These are phyloP conservation scores for Nephrotoma guestfalica DNA, from an alignment of 2,888 invertebrate species.

Conservation along the genomic window DNA sequence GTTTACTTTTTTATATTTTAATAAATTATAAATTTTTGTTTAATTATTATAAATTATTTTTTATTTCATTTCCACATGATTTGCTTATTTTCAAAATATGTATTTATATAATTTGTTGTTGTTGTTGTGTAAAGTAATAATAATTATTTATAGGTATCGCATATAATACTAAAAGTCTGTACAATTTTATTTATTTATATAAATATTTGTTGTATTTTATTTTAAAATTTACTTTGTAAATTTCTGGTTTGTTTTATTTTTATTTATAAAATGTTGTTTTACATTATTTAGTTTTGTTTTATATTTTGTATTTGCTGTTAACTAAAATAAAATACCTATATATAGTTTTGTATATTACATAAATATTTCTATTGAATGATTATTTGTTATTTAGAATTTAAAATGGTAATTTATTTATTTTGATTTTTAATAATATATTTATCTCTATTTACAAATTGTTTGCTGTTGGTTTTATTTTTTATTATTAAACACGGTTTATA, in stretches of 20 bases:
- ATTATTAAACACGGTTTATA: neutral
- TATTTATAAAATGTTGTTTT: neutral
- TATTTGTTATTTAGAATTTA: neutral
- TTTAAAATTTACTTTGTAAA: neutral
- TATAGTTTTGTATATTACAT: neutral
- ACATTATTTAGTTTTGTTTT: neutral
- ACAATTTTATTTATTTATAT: neutral
- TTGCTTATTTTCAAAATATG: neutral
- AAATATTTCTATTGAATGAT: neutral
- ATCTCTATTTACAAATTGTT: neutral
- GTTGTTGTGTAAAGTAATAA: neutral
- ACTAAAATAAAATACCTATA: neutral
- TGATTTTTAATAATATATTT: neutral
- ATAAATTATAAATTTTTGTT: neutral
- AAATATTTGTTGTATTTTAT: neutral
- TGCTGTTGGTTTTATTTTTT: neutral
- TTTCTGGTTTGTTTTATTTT: neutral
- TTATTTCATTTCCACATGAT: neutral
- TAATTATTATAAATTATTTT: neutral
- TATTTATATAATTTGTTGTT: neutral
- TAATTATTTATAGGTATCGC: neutral
- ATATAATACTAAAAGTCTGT: neutral
- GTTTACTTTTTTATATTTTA: neutral
- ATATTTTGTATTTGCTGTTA: neutral
- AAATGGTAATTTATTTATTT: neutral